A percentile compares a stretch with the other conserved stretches of the same genome.
Conservation (phyloP, 2,888 invertebrate species). For the Eupithecia vulgata region DNA sequence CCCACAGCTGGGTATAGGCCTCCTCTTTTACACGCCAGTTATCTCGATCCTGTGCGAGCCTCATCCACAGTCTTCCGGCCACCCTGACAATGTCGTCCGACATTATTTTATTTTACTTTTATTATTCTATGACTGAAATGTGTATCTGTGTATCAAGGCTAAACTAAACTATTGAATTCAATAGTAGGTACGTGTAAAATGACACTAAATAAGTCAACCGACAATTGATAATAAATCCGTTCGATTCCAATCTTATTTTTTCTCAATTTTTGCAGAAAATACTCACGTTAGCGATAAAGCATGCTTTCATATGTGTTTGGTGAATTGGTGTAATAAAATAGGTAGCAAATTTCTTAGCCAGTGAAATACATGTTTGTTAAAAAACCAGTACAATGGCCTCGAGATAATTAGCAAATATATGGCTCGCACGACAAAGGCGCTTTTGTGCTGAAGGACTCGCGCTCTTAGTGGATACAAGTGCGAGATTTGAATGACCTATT, state of each 20-base stretch:
- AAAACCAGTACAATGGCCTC: not conserved
- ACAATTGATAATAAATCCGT: not conserved
- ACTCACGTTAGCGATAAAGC: not conserved
- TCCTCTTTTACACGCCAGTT: too few relatives aligned
- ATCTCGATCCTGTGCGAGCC: too few relatives aligned
- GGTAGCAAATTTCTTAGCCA: not conserved
- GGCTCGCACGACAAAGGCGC: not conserved
- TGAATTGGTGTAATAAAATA: not conserved
- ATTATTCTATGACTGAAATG: too few relatives aligned
- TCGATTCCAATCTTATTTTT: not conserved
- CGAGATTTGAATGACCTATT: slow-evolving; percentile 1
- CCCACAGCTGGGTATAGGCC: too few relatives aligned
- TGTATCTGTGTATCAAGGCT: too few relatives aligned
- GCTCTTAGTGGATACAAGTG: not conserved
- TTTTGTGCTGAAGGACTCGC: not conserved
- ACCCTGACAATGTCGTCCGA: too few relatives aligned
- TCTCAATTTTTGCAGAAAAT: not conserved
- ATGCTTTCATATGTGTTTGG: not conserved
- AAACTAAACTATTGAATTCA: too few relatives aligned
- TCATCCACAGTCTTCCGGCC: too few relatives aligned
- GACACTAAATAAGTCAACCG: too few relatives aligned
- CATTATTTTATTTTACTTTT: too few relatives aligned
- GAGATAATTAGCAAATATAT: slow-evolving; percentile 9
- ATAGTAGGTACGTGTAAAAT: too few relatives aligned
- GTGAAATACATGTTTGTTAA: not conserved